These are phyloP conservation scores for Papilio polytes DNA, from an alignment of 1,140 invertebrate genomes.

Conservation along the genomic window DNA sequence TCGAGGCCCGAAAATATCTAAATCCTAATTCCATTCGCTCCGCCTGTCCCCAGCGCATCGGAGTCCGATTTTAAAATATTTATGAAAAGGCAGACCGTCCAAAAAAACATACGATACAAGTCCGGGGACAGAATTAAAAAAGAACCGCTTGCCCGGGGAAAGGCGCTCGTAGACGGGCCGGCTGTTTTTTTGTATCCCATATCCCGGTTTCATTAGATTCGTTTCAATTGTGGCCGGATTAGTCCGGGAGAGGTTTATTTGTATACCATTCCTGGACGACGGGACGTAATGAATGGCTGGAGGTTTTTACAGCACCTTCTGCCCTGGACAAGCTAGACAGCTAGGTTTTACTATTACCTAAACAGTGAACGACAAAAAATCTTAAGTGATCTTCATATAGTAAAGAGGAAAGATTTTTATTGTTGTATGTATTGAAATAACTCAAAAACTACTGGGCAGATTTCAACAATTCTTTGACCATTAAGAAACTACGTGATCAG, in stretches of 20 bases:
- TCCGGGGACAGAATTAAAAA: slow-evolving; percentile 75
- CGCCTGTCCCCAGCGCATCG: slow-evolving; percentile 67
- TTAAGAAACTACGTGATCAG: too few relatives aligned
- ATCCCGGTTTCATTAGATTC: slow-evolving; percentile 80
- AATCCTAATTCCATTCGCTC: slow-evolving; percentile 81
- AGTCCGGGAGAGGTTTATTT: slow-evolving; percentile 77
- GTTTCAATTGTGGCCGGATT: slow-evolving; percentile 79
- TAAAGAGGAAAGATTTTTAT: too few relatives aligned
- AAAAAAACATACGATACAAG: slow-evolving; percentile 60
- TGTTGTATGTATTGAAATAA: too few relatives aligned
- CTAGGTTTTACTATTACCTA: not conserved
- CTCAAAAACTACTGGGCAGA: too few relatives aligned
- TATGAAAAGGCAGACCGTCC: slow-evolving; percentile 75
- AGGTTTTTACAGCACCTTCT: slow-evolving; percentile 56
- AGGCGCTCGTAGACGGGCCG: slow-evolving; percentile 75
- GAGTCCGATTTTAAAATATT: slow-evolving; percentile 82
- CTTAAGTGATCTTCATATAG: too few relatives aligned
- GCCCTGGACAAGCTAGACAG: not conserved
- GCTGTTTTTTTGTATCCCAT: slow-evolving; percentile 54
- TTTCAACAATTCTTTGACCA: too few relatives aligned
- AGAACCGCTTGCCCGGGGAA: slow-evolving; percentile 72
- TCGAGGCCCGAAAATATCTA: slow-evolving; percentile 78
- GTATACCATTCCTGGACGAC: slow-evolving; percentile 61
- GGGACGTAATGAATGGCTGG: slow-evolving; percentile 68
- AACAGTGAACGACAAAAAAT: not conserved